Percentiles rank a stretch among this genome's conserved stretches.
Evolutionary conservation across 35 echinoderm and acorn worm species (phyloP).

Genomic region (Patiria miniata): DNA sequence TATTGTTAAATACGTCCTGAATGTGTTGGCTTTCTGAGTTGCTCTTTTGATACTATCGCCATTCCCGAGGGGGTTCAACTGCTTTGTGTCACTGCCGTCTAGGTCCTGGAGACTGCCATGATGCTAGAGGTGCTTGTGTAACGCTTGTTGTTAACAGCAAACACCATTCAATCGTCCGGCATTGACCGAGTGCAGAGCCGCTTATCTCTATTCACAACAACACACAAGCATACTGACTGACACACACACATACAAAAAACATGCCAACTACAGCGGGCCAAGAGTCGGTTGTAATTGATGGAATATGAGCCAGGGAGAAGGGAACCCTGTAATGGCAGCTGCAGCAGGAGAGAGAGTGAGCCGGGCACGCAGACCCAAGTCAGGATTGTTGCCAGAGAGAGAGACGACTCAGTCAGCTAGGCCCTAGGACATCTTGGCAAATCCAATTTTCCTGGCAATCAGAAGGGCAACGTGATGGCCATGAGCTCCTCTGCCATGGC

Average conservation of each 20-base stretch:
- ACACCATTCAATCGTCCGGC: neutral
- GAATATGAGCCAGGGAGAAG: neutral
- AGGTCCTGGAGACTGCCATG: neutral
- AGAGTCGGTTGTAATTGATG: constrained; percentile 26
- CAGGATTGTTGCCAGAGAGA: neutral
- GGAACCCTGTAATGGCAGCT: constrained; percentile 5
- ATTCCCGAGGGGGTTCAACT: neutral
- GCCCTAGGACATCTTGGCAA: constrained; percentile 32
- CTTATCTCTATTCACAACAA: constrained; percentile 29
- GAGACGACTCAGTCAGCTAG: neutral
- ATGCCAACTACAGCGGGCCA: neutral
- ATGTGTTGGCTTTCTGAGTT: constrained; percentile 2
- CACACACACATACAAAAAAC: too few relatives aligned
- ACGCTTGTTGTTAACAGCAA: constrained; percentile 24
- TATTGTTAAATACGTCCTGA: neutral
- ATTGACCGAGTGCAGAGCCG: neutral
- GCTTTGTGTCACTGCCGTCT: constrained; percentile 1
- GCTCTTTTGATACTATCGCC: constrained; percentile 6
- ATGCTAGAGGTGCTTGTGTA: neutral
- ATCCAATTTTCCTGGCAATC: constrained; percentile 28
- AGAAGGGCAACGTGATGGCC: constrained; percentile 14
- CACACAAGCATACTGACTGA: too few relatives aligned
- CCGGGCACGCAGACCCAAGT: neutral
- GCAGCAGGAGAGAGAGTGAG: neutral
- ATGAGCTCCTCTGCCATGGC: neutral